Percentiles rank a stretch among this genome's conserved stretches.
Evolutionary conservation across 2,888 invertebrate species (phyloP).

Genomic region (Apamea monoglypha): DNA sequence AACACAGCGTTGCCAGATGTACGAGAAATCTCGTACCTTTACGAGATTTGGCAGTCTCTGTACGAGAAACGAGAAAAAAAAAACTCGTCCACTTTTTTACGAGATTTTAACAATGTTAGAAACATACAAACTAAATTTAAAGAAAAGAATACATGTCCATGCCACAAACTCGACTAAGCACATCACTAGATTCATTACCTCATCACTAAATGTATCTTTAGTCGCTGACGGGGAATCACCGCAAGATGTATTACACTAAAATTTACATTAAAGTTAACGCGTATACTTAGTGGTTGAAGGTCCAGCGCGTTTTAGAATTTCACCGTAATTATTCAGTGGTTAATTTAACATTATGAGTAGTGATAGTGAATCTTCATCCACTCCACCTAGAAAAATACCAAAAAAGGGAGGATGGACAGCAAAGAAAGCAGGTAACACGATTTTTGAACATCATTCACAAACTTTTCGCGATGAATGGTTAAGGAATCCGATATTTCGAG

Average conservation of each 20-base stretch:
- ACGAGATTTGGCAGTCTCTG: background rate
- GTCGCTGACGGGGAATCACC: no score
- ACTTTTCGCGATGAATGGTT: constrained; percentile 10
- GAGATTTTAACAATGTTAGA: background rate
- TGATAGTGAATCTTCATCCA: constrained; percentile 19
- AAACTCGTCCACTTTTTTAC: background rate
- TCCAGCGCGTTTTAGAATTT: no score
- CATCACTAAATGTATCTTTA: no score
- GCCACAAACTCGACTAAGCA: no score
- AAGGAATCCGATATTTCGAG: constrained; percentile 10
- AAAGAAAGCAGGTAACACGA: constrained; percentile 11
- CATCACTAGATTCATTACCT: no score
- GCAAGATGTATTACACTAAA: no score
- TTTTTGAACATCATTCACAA: constrained; percentile 16
- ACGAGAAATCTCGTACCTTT: background rate
- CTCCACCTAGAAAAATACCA: constrained; percentile 9
- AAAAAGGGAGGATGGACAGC: constrained; percentile 21
- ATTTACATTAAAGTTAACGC: no score
- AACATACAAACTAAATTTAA: no score
- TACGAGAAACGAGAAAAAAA: background rate
- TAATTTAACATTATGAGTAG: constrained; percentile 18
- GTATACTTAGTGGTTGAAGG: no score
- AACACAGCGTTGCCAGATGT: background rate
- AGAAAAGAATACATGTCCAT: no score
- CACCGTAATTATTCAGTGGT: constrained; percentile 10